These are phyloP conservation scores for Listrodromus nycthemerus DNA, from an alignment of 2,888 invertebrate species.

Conservation along the genomic window DNA sequence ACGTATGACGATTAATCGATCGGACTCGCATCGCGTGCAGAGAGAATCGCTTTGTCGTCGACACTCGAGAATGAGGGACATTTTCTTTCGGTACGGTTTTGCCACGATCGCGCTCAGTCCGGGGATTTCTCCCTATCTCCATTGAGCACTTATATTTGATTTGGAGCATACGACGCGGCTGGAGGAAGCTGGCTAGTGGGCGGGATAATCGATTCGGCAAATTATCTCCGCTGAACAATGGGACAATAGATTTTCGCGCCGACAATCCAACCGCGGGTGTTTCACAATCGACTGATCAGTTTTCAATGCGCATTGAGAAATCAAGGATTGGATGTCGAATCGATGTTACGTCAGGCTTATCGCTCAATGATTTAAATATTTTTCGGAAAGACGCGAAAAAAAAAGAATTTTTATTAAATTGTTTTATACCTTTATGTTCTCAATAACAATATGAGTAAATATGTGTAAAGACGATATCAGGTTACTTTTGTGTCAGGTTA, in stretches of 20 bases:
- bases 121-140: conserved; percentile 6
- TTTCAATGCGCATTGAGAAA: conserved; percentile 28
- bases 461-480: background rate
- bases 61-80: conserved; percentile 5
- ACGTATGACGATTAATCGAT: conserved; percentile 11
- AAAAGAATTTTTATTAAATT: background rate
- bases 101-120: background rate
- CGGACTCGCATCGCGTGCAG: background rate
- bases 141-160: conserved; percentile 48
- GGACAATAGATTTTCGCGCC: conserved; percentile 49
- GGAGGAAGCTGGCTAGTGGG: background rate
- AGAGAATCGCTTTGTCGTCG: too few species aligned
- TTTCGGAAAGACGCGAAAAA: background rate
- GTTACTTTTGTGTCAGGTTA: too few species aligned
- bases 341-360: background rate
- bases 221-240: conserved; percentile 56
- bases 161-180: conserved; percentile 26
- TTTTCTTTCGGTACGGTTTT: conserved; percentile 17
- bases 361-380: background rate
- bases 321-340: background rate
- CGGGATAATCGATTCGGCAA: conserved; percentile 56
- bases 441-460: background rate
- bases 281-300: conserved; percentile 47
- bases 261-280: conserved; percentile 26
- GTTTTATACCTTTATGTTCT: background rate